Percentiles rank a stretch among this genome's conserved stretches.
Evolutionary conservation across 2,797 vertebrate species (phyloP).

Genomic region (Mormyrops attenuatus): DNA sequence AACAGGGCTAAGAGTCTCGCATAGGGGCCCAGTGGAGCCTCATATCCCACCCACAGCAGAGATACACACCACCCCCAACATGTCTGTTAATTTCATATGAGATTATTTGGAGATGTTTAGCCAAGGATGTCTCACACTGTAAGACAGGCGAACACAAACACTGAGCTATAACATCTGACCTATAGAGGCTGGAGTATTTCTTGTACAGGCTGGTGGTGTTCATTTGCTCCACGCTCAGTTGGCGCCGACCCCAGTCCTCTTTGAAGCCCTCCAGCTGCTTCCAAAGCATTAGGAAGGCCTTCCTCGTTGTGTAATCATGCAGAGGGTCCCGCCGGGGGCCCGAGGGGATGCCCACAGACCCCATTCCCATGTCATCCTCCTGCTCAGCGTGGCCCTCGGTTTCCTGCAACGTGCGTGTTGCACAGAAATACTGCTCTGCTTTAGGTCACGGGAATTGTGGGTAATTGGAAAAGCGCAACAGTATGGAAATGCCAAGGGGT

Average conservation of each 20-base stretch:
- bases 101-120: background rate
- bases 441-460: background rate
- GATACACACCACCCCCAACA: background rate
- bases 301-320: constrained; percentile 42
- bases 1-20: background rate
- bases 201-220: constrained; percentile 40
- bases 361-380: background rate
- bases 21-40: background rate
- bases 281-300: constrained; percentile 62
- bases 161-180: constrained; percentile 35
- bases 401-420: constrained; percentile 15
- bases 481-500: background rate
- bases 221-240: constrained; percentile 44
- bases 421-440: background rate
- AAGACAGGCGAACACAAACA: background rate
- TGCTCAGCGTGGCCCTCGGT: constrained; percentile 4
- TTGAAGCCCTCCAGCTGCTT: constrained; percentile 69
- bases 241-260: constrained; percentile 56
- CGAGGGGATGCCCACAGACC: background rate
- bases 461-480: background rate
- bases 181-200: constrained; percentile 57
- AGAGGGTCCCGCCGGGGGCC: constrained; percentile 24
- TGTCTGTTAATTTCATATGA: background rate
- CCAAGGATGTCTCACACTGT: background rate
- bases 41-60: background rate